A percentile compares a stretch with the other conserved stretches of the same genome.
Conservation (phyloP, 2,888 invertebrate genomes). For the Scaptodrosophila latifasciaeformis region DNA sequence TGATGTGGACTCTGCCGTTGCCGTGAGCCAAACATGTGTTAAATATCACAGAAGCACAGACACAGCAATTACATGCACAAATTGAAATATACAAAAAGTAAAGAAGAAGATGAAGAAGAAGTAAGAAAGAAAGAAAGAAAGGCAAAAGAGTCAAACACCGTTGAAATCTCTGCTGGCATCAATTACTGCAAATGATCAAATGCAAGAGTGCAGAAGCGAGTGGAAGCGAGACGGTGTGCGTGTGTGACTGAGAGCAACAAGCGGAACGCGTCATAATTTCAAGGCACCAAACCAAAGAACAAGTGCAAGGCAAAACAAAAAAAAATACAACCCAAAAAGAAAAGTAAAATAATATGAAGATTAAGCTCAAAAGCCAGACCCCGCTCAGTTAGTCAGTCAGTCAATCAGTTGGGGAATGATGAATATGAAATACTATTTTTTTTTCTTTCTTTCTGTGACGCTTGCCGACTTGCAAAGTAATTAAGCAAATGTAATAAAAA, state of each 20-base stretch:
- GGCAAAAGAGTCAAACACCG: constrained; percentile 48
- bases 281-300: constrained; percentile 14
- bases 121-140: constrained; percentile 14
- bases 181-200: constrained; percentile 62
- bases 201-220: neutral
- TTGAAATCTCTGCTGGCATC: constrained; percentile 43
- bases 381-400: constrained; percentile 28
- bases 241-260: constrained; percentile 29
- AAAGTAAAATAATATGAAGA: constrained; percentile 4
- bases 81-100: no score
- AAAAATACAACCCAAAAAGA: no score
- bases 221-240: neutral
- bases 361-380: constrained; percentile 26
- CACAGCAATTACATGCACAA: neutral
- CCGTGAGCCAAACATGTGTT: neutral
- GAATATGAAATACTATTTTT: no score
- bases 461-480: no score
- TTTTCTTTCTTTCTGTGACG: no score
- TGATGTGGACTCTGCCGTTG: neutral
- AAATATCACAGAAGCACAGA: neutral
- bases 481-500: no score
- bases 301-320: constrained; percentile 23
- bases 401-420: constrained; percentile 17
- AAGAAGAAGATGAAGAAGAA: neutral
- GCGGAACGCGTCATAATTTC: constrained; percentile 42